phyloP scores from a whole-genome alignment of 1,140 invertebrate genomes.

The Solenopsis invicta region DNA sequence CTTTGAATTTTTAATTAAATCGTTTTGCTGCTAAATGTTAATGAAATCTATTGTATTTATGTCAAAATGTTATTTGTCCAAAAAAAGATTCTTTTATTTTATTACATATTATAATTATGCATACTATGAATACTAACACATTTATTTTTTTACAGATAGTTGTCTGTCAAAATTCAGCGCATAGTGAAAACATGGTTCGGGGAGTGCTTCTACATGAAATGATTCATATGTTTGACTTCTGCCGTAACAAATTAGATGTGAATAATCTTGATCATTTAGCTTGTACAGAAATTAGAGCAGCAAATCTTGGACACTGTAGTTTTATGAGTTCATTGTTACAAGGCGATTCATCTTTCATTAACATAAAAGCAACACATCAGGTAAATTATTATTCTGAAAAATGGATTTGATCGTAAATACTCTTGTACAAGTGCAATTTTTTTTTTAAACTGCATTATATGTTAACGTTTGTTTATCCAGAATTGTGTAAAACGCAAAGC shows the following conservation, averaged over 20 bases:
- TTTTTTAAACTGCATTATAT: slow-evolving; percentile 25
- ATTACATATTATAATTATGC: background rate
- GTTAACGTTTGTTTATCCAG: slow-evolving; percentile 83
- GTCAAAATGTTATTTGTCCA: background rate
- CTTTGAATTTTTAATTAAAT: background rate
- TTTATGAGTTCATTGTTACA: slow-evolving; percentile 93
- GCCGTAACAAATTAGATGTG: slow-evolving; percentile 95
- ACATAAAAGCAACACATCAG: slow-evolving; percentile 91
- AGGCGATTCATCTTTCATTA: slow-evolving; percentile 92
- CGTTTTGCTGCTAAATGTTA: background rate
- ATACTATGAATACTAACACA: slow-evolving; percentile 9
- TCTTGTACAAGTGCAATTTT: slow-evolving; percentile 20
- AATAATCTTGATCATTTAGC: slow-evolving; percentile 97
- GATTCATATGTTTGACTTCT: slow-evolving; percentile 99
- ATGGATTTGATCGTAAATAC: background rate
- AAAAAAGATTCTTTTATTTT: background rate
- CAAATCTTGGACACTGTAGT: slow-evolving; percentile 97
- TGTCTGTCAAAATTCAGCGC: slow-evolving; percentile 95
- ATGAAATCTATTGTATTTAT: slow-evolving; percentile 9
- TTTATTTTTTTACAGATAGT: slow-evolving; percentile 90
- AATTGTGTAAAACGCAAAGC: slow-evolving; percentile 97
- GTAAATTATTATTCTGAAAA: slow-evolving; percentile 83
- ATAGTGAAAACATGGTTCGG: slow-evolving; percentile 90
- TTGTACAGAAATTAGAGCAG: slow-evolving; percentile 97
- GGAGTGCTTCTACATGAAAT: slow-evolving; percentile 96